Conservation (phyloP, 92 coral and sea anemone genomes). For the Epizoanthus scotinus region DNA sequence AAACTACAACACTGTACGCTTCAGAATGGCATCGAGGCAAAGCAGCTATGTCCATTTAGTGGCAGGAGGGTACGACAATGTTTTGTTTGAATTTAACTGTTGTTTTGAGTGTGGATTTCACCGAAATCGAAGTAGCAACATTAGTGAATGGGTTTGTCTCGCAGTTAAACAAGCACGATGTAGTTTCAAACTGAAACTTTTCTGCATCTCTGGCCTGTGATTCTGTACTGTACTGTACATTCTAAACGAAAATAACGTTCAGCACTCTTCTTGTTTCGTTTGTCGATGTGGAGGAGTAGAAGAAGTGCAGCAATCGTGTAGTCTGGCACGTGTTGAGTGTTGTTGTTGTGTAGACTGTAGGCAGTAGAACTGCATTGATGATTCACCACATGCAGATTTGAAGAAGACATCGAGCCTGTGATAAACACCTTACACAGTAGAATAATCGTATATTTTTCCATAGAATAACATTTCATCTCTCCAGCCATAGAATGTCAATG, state of each 20-base stretch:
- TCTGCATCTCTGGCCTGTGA: too few species aligned
- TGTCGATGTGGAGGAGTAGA: background rate
- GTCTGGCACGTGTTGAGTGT: constrained; percentile 14
- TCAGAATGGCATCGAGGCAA: constrained; percentile 70
- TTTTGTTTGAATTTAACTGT: background rate
- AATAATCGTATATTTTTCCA: background rate
- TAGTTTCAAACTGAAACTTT: too few species aligned
- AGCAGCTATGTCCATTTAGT: constrained; percentile 87
- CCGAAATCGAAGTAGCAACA: too few species aligned
- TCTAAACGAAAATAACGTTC: too few species aligned
- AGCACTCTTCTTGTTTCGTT: background rate
- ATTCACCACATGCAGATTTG: background rate
- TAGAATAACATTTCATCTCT: background rate
- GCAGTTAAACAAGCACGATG: too few species aligned
- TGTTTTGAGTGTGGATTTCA: background rate
- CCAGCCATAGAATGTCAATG: background rate
- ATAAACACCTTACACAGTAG: background rate
- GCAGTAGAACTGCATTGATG: too few species aligned
- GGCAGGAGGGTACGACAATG: constrained; percentile 92
- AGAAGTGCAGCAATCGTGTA: background rate
- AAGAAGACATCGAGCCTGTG: too few species aligned
- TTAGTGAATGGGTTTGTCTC: too few species aligned
- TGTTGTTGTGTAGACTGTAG: constrained; percentile 9
- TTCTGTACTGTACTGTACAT: too few species aligned
- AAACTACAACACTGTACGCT: constrained; percentile 34